Conservation (phyloP, 2,888 invertebrate species). For the Stenichneumon culpator region DNA sequence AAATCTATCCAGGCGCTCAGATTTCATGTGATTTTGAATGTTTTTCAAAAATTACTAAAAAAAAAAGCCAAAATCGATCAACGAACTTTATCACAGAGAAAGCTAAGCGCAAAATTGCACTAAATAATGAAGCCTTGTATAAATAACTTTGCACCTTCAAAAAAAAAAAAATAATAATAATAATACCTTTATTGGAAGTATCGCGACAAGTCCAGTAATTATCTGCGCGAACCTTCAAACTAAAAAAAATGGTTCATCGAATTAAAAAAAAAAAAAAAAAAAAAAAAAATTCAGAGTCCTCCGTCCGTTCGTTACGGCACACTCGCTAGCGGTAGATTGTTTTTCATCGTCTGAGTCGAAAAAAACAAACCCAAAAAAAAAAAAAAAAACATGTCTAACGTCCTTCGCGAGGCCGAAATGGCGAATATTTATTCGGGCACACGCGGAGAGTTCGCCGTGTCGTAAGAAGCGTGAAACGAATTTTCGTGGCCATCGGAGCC, state of each 20-base stretch:
- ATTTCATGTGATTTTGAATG: too few species aligned
- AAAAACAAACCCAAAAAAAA: background rate
- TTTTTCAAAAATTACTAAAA: too few species aligned
- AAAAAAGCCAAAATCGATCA: too few species aligned
- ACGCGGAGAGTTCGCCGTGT: constrained; percentile 16
- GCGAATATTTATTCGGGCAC: constrained; percentile 1
- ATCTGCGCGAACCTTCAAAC: background rate
- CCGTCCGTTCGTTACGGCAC: background rate
- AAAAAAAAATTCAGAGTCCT: background rate
- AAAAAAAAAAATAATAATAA: too few species aligned
- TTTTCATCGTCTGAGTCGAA: background rate
- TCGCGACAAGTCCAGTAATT: background rate
- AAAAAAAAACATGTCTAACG: constrained; percentile 12
- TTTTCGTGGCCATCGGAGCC: constrained; percentile 69
- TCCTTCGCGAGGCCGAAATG: constrained; percentile 46
- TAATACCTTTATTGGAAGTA: too few species aligned
- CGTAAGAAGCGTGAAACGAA: constrained; percentile 70
- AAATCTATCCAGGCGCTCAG: too few species aligned
- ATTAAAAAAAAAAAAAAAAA: background rate
- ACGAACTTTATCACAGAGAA: too few species aligned
- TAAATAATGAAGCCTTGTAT: too few species aligned
- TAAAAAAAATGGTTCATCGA: background rate
- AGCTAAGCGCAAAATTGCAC: too few species aligned
- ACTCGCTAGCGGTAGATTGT: background rate
- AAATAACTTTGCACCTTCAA: too few species aligned